Percentiles rank a stretch among this genome's conserved stretches.
phyloP scores from a whole-genome alignment of 1,140 invertebrate species.

The Brachionus calyciflorus region DNA sequence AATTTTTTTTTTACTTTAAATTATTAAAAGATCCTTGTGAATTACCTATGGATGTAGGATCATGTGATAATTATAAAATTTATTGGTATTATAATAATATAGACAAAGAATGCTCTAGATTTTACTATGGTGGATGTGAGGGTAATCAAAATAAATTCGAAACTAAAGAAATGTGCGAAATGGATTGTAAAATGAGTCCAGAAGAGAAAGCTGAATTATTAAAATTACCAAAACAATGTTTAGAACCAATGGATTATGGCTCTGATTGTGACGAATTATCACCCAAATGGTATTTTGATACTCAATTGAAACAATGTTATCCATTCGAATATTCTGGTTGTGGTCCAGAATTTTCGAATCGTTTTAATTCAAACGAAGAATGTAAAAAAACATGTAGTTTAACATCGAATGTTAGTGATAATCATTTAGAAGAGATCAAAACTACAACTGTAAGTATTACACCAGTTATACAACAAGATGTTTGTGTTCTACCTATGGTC shows the following conservation, averaged over 20 bases:
- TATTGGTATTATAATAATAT: slow-evolving; percentile 34
- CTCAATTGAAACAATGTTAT: slow-evolving; percentile 77
- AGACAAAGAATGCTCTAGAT: neutral
- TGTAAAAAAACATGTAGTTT: neutral
- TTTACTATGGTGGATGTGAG: slow-evolving; percentile 56
- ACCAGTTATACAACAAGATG: slow-evolving; percentile 60
- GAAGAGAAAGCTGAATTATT: slow-evolving; percentile 25
- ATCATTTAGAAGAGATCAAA: neutral
- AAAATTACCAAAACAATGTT: slow-evolving; percentile 5
- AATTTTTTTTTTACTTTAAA: neutral
- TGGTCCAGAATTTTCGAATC: slow-evolving; percentile 13
- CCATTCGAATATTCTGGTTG: slow-evolving; percentile 92
- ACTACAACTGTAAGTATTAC: neutral
- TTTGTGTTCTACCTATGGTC: slow-evolving; percentile 55
- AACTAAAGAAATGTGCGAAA: slow-evolving; percentile 72
- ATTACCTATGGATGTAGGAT: slow-evolving; percentile 9
- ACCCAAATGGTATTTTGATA: slow-evolving; percentile 76
- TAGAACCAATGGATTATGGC: slow-evolving; percentile 4
- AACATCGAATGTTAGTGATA: neutral
- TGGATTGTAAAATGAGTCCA: slow-evolving; percentile 16
- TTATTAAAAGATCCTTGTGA: slow-evolving; percentile 33
- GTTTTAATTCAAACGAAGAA: slow-evolving; percentile 20
- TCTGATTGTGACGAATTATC: neutral
- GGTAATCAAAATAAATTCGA: slow-evolving; percentile 63
- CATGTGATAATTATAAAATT: slow-evolving; percentile 44